Base-by-base conservation (phyloP, 2,888 invertebrate genomes). In the Latrodectus hesperus region DNA sequence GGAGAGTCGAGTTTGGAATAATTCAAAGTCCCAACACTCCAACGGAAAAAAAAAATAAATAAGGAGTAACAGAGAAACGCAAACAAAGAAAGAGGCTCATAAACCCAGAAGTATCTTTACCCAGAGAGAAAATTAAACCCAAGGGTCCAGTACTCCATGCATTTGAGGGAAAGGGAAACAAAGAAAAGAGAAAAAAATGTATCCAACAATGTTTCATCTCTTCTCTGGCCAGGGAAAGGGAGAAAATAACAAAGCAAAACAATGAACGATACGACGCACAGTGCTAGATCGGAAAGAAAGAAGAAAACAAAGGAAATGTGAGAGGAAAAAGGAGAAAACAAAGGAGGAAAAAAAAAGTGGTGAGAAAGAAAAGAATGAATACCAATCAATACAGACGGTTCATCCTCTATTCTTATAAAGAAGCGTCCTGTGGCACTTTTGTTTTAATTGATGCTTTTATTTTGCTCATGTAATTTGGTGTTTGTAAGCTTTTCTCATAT, bases 171-270 rank as follows among this genome's bases (percentile, higher is more conserved):
- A 65, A 26, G 17, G 16, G 64, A 60, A 26, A 49, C 49, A 12
- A 17, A 22, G 60, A 22, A 16, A 60, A 75, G 11, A 17, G 26
- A 16, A 70, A 68, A 78, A 78, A 52, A 70, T 68, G 68, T 78
- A 78, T 70, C 78, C 73, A 73, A 81, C 74, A 81, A 81, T 81
- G 73, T 81, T 81, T 74, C 74, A 81, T 81, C 73, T 81, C 81
- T 68, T 65, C 52, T n/a, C 22, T 64, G 51, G 60, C 60, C 14
- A 60, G 60, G 12, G 60, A 60, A n/a, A 60, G 55, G 22, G 72
- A 38, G 55, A 64, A 52, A 65, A 78, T 53, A 81, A 81, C 81
- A 81, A 81, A 81, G 74, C 81, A 81, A 81, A 81, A 81, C 81
- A 81, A 67, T 74, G 81, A 67, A 38, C 70, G 78, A 70, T 78